Evolutionary conservation across 1,140 invertebrate species (phyloP), one percentile per base, ranked within the genome.

Genomic region (Scaptomyza hsui): DNA sequence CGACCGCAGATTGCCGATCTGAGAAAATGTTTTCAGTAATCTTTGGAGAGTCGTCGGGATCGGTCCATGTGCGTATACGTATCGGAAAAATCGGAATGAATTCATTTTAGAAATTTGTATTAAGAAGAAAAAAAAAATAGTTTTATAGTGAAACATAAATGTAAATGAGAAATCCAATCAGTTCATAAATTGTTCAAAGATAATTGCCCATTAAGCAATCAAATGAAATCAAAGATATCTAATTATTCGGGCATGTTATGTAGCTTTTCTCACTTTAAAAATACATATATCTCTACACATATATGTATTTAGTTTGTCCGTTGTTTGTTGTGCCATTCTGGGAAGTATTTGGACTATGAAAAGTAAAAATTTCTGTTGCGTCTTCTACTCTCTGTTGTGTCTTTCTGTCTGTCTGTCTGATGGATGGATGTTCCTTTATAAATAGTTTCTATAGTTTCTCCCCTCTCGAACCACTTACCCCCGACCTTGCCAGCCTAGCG

Each of bases 401-500:
- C 18, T 47, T 29, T 41, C 18, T 13, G n/a, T n/a, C 16, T 26
- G 5, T 24, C 2, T 16, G 10, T 24, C 21, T 13, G 68, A 74
- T 74, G 48, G 68, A 71, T 74, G 60, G 60, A 55, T 55, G 49
- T 51, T 51, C 19, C 57, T 52, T 52, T 67, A 39, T 68, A 72
- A 76, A 76, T 76, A 76, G 73, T 73, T 69, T 60, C 41, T 67
- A 69, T 72, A 68, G 52, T 35, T 9, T 12, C 3, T n/a, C 13
- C n/a, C 41, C 39, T 47, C 72, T 10, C 47, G 13, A 24, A n/a
- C 26, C 62, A 65, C 45, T 37, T 45, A 57, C 26, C 47, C 47
- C 51, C 70, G 75, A 72, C 78, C 78, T 78, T 82, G 78, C 42
- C 13, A 26, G 59, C 19, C 45, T 41, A 19, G 41, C 68, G 75